Percentiles rank a stretch among this genome's conserved stretches.
Conservation (phyloP, 1,140 invertebrate genomes). For the Aplysia californica region DNA sequence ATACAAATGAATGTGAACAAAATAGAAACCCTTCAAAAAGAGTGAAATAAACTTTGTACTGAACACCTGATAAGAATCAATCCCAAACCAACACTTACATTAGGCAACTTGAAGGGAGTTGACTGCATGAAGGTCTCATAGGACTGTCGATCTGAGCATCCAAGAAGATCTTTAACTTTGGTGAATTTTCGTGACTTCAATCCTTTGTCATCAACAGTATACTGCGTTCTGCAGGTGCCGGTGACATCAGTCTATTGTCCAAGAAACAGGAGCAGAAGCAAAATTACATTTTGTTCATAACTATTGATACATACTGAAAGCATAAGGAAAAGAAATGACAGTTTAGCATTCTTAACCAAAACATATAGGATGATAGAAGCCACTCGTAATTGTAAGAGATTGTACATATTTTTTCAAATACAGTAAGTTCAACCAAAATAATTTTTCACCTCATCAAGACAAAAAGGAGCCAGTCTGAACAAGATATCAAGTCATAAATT, state of each 20-base stretch:
- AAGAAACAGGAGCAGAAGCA: too few species aligned
- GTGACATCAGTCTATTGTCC: constrained; percentile 89
- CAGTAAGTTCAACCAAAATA: neutral
- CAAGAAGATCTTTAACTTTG: constrained; percentile 81
- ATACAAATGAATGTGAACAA: too few species aligned
- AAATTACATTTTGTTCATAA: too few species aligned
- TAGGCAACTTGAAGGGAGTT: constrained; percentile 42
- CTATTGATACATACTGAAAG: too few species aligned
- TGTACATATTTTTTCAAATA: neutral
- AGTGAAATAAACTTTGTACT: too few species aligned
- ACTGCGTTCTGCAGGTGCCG: constrained; percentile 85
- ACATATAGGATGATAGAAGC: neutral
- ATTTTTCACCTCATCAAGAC: too few species aligned
- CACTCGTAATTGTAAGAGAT: neutral
- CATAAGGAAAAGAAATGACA: constrained; percentile 41
- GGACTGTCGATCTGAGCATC: constrained; percentile 81
- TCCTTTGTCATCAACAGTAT: constrained; percentile 73
- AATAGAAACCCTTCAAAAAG: too few species aligned
- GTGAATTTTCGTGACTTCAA: constrained; percentile 79
- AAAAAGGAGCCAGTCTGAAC: too few species aligned
- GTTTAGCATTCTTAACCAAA: neutral
- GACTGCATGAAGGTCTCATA: constrained; percentile 58
- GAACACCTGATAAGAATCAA: too few species aligned
- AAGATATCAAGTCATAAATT: too few species aligned
- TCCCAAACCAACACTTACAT: too few species aligned